Conservation (phyloP, 2,113 vertebrate genomes). For the Antechinus stuartii region DNA sequence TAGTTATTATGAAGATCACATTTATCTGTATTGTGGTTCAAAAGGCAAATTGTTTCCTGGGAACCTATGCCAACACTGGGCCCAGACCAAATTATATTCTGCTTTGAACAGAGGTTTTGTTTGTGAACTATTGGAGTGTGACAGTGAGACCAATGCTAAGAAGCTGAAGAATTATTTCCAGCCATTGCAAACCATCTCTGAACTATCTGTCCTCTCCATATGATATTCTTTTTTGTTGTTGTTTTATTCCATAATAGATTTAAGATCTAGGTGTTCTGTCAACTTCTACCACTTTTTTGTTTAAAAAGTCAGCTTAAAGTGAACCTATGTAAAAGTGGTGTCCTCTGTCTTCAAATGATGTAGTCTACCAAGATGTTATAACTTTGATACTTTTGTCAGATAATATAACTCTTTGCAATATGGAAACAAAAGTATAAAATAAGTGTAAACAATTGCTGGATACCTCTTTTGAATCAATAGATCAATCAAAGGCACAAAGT, state of each 20-base stretch:
- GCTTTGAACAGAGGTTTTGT: slow-evolving; percentile 43
- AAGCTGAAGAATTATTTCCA: slow-evolving; percentile 20
- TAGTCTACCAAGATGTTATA: neutral
- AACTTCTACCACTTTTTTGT: neutral
- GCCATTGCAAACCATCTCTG: neutral
- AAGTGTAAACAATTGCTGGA: neutral
- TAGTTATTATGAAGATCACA: slow-evolving; percentile 33
- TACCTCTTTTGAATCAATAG: neutral
- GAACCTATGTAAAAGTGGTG: neutral
- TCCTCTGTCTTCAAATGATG: neutral
- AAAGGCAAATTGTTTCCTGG: neutral
- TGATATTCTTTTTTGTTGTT: neutral
- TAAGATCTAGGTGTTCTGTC: neutral
- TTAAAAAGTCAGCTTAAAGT: neutral
- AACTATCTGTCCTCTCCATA: neutral
- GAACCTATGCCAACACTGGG: neutral
- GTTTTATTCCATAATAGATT: neutral
- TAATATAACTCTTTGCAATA: neutral
- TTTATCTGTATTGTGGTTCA: neutral
- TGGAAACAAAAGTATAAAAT: neutral
- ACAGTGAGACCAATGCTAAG: neutral
- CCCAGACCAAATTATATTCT: slow-evolving; percentile 32
- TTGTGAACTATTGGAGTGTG: neutral
- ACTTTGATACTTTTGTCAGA: neutral
- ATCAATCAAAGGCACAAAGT: neutral